phyloP scores from a whole-genome alignment of 2,113 vertebrate genomes.

The Odocoileus virginianus region DNA sequence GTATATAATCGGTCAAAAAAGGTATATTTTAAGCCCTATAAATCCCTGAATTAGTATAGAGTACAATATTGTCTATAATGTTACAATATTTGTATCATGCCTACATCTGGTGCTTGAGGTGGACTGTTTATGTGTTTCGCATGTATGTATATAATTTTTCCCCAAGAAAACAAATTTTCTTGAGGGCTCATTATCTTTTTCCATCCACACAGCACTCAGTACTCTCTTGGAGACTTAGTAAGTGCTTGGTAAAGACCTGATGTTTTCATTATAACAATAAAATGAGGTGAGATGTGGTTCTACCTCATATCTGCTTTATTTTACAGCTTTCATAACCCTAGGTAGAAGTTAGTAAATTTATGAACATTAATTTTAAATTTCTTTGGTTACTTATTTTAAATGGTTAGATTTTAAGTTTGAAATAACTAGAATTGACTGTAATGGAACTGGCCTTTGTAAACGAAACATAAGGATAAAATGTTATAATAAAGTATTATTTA shows the following conservation, averaged over 20 bases:
- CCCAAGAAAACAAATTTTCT: background rate
- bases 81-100: background rate
- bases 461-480: background rate
- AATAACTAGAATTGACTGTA: background rate
- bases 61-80: background rate
- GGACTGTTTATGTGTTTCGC: background rate
- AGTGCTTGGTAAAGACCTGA: constrained; percentile 18
- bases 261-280: background rate
- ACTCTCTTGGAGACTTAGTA: background rate
- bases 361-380: constrained; percentile 29
- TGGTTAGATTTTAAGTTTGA: constrained; percentile 32
- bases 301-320: background rate
- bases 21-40: background rate
- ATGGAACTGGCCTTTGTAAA: background rate
- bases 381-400: constrained; percentile 28
- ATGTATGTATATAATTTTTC: background rate
- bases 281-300: background rate
- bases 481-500: background rate
- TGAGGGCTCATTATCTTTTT: constrained; percentile 7
- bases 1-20: background rate
- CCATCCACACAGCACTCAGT: background rate
- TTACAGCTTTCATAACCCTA: background rate
- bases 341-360: background rate
- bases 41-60: constrained; percentile 25
- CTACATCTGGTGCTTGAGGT: constrained; percentile 12